phyloP scores from a whole-genome alignment of 2,888 invertebrate species.

The Alloscopus bannaensis region DNA sequence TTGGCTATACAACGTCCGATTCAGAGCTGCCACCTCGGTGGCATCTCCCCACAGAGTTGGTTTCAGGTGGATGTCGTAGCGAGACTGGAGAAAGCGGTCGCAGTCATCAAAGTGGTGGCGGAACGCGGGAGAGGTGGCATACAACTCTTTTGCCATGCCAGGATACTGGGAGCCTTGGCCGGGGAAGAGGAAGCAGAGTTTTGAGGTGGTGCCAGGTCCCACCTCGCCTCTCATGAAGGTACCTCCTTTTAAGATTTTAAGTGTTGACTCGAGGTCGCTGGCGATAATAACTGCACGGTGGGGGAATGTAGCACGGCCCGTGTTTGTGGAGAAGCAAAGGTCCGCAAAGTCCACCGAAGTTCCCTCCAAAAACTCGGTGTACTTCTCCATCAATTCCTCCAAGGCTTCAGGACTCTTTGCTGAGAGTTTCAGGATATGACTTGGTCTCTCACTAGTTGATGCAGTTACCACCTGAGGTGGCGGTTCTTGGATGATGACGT shows the following conservation, averaged over 20 bases:
- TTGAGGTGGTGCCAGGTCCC: no score
- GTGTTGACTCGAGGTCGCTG: no score
- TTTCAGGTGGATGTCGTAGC: neutral
- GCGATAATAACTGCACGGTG: conserved; percentile 36
- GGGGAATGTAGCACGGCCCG: conserved; percentile 43
- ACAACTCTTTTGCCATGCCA: conserved; percentile 34
- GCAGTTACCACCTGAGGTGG: neutral
- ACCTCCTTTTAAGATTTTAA: neutral
- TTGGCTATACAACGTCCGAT: conserved; percentile 40
- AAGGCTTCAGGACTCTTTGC: conserved; percentile 58
- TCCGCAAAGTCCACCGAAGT: conserved; percentile 20
- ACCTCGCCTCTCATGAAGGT: no score
- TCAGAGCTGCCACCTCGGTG: neutral
- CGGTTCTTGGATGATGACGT: conserved; percentile 45
- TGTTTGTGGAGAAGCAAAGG: conserved; percentile 44
- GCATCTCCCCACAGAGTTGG: conserved; percentile 19
- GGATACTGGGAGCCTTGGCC: no score
- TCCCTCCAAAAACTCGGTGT: conserved; percentile 12
- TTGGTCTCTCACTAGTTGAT: conserved; percentile 5
- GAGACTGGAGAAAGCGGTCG: neutral
- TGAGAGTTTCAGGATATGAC: conserved; percentile 32
- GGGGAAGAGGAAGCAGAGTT: neutral
- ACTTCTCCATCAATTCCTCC: conserved; percentile 37
- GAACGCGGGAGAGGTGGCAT: conserved; percentile 18
- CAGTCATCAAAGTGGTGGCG: conserved; percentile 19